Conservation (phyloP, 2,888 invertebrate genomes). For the Ectemnius lituratus region DNA sequence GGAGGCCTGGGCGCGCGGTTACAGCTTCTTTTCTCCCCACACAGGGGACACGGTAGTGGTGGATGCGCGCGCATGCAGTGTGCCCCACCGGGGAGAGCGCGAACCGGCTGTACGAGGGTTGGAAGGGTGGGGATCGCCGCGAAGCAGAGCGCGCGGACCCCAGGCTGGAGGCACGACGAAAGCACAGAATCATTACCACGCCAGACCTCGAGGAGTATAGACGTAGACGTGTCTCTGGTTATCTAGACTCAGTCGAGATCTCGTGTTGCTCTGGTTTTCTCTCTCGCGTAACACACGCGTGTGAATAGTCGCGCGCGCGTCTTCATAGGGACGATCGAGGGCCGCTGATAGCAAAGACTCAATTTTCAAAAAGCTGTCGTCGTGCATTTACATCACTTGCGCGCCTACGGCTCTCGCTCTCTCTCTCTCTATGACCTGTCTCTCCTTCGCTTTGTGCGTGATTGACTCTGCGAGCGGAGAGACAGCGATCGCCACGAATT, state of each 20-base stretch:
- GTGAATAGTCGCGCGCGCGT: conserved; percentile 48
- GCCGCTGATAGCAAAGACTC: background rate
- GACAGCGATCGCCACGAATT: background rate
- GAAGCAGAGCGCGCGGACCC: conserved; percentile 62
- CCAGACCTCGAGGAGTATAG: conserved; percentile 76
- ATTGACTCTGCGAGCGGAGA: too few species aligned
- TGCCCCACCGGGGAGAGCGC: conserved; percentile 25
- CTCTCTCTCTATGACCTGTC: background rate
- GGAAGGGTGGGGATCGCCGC: conserved; percentile 47
- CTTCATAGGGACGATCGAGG: background rate
- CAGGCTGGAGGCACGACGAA: conserved; percentile 64
- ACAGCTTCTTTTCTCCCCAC: conserved; percentile 30
- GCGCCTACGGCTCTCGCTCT: background rate
- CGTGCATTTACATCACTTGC: too few species aligned
- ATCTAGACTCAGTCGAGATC: conserved; percentile 73
- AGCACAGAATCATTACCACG: conserved; percentile 75
- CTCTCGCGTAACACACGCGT: conserved; percentile 36
- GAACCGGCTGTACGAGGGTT: conserved; percentile 49
- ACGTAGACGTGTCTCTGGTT: conserved; percentile 75
- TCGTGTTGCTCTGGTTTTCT: conserved; percentile 50
- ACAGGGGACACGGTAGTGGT: conserved; percentile 12
- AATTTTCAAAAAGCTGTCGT: too few species aligned
- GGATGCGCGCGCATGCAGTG: conserved; percentile 50
- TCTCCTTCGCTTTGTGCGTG: too few species aligned
- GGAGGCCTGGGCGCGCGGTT: conserved; percentile 3